phyloP scores from a whole-genome alignment of 2,888 invertebrate genomes.

The Athripsodes cinereus region DNA sequence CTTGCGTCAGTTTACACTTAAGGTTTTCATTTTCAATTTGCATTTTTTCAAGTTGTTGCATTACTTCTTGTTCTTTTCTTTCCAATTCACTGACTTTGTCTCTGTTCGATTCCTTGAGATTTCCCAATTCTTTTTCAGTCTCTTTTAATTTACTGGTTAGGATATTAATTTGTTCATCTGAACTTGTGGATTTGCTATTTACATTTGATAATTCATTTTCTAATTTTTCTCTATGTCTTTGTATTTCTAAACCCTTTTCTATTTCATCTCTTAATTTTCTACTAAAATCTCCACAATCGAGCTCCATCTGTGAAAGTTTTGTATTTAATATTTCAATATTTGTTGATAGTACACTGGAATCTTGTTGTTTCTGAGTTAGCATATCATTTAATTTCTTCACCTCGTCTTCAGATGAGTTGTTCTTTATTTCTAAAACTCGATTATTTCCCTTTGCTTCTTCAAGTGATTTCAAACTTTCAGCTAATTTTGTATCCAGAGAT shows the following conservation, averaged over 20 bases:
- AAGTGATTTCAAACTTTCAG: conserved; percentile 31
- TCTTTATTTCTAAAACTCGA: not conserved
- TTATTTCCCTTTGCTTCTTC: conserved; percentile 24
- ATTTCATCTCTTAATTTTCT: conserved; percentile 50
- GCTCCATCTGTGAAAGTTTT: conserved; percentile 45
- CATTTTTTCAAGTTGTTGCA: conserved; percentile 44
- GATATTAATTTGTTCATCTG: conserved; percentile 52
- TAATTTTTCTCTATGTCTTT: conserved; percentile 51
- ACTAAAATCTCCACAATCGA: conserved; percentile 52
- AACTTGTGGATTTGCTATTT: conserved; percentile 54
- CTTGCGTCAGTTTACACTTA: conserved; percentile 38
- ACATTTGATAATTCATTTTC: conserved; percentile 55
- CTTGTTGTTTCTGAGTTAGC: conserved; percentile 41
- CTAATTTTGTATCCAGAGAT: conserved; percentile 45
- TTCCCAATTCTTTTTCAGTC: conserved; percentile 53
- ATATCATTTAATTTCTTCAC: conserved; percentile 42
- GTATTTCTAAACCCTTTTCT: conserved; percentile 52
- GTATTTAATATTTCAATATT: conserved; percentile 38
- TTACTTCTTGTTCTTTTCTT: conserved; percentile 44
- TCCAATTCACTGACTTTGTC: conserved; percentile 43
- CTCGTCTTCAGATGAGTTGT: conserved; percentile 35
- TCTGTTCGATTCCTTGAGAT: conserved; percentile 44
- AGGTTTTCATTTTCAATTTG: conserved; percentile 42
- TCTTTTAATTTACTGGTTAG: conserved; percentile 51
- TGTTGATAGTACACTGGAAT: conserved; percentile 42